A percentile compares a stretch with the other conserved stretches of the same genome.
Evolutionary conservation across 2,888 invertebrate genomes (phyloP).

Genomic region (Himalopsyche tibetana): DNA sequence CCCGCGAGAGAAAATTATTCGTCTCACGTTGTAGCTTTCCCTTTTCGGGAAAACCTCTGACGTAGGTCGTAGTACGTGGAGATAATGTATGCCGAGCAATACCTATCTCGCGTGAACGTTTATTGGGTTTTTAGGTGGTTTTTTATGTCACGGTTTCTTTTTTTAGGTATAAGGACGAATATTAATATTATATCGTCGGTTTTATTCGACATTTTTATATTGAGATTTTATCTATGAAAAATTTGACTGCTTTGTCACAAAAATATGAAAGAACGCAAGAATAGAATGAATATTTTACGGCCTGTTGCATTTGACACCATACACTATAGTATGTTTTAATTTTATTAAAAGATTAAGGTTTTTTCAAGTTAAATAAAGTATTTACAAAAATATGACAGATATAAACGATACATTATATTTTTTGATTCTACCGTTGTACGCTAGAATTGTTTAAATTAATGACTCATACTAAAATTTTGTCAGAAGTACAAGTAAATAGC

Average conservation of each 20-base stretch:
- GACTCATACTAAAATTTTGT: too few relatives aligned
- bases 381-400: too few relatives aligned
- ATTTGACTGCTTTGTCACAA: not conserved
- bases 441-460: too few relatives aligned
- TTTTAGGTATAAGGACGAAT: slow-evolving; percentile 47
- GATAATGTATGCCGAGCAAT: slow-evolving; percentile 53
- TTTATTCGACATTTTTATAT: slow-evolving; percentile 51
- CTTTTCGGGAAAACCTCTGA: slow-evolving; percentile 40
- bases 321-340: not conserved
- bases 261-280: not conserved
- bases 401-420: too few relatives aligned
- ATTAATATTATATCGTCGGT: slow-evolving; percentile 59
- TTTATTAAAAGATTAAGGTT: too few relatives aligned
- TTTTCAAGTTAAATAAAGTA: too few relatives aligned
- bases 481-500: too few relatives aligned
- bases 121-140: slow-evolving; percentile 55
- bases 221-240: slow-evolving; percentile 42
- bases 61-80: slow-evolving; percentile 19
- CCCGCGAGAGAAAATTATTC: slow-evolving; percentile 47
- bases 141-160: slow-evolving; percentile 50
- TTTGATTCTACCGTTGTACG: too few relatives aligned
- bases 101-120: slow-evolving; percentile 51
- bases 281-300: not conserved
- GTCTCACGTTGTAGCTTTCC: slow-evolving; percentile 50
- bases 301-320: not conserved